These are phyloP conservation scores for Cathartes aura DNA, from an alignment of 2,113 vertebrate species.

Conservation along the genomic window DNA sequence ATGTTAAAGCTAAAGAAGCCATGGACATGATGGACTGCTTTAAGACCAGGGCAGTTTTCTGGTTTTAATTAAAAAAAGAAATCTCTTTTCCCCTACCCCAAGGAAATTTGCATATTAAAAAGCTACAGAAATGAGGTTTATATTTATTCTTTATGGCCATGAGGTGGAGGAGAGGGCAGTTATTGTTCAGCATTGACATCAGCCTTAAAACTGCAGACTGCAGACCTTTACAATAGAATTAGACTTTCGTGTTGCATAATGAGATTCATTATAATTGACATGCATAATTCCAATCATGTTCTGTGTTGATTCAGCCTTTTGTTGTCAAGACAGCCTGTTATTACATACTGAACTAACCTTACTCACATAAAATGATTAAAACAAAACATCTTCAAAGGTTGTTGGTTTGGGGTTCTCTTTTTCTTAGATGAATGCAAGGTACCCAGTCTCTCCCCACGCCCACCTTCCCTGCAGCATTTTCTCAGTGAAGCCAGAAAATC, in stretches of 20 bases:
- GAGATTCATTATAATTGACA: conserved; percentile 71
- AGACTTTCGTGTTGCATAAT: conserved; percentile 55
- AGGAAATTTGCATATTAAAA: conserved; percentile 45
- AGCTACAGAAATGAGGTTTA: conserved; percentile 21
- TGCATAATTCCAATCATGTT: conserved; percentile 63
- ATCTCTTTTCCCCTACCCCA: background rate
- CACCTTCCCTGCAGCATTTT: background rate
- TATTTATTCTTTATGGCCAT: conserved; percentile 47
- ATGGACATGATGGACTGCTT: background rate
- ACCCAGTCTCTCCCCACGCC: background rate
- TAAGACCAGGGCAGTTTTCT: background rate
- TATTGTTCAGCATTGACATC: conserved; percentile 59
- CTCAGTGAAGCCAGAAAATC: background rate
- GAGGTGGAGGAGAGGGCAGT: conserved; percentile 22
- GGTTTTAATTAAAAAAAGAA: background rate
- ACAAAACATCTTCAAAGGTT: conserved; percentile 16
- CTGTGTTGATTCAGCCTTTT: conserved; percentile 58
- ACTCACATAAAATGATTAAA: conserved; percentile 12
- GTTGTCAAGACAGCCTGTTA: conserved; percentile 66
- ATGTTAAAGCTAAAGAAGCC: background rate
- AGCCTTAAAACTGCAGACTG: conserved; percentile 46
- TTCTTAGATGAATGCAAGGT: background rate
- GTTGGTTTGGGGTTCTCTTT: background rate
- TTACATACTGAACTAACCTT: conserved; percentile 41
- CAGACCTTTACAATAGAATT: conserved; percentile 59